phyloP scores from a whole-genome alignment of 2,113 vertebrate genomes.

The Cottus gobio region DNA sequence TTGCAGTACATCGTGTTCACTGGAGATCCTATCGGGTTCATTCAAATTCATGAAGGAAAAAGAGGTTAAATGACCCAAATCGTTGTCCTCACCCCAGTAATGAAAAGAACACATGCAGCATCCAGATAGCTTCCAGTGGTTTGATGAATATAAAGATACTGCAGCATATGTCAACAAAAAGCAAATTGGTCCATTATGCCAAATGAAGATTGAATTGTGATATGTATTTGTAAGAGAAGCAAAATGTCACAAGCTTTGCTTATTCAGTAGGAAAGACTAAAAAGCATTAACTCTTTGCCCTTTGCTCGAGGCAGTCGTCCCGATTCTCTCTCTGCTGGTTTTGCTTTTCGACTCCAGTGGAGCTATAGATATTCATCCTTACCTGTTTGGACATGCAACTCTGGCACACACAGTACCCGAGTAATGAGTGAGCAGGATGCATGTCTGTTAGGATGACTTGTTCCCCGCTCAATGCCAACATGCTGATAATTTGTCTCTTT shows the following conservation, averaged over 20 bases:
- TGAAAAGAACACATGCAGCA: constrained; percentile 70
- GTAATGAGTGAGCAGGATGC: background rate
- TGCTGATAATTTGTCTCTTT: constrained; percentile 35
- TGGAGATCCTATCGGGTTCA: constrained; percentile 77
- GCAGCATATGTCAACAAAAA: constrained; percentile 71
- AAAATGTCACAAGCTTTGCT: constrained; percentile 61
- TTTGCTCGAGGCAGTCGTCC: constrained; percentile 47
- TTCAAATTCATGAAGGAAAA: constrained; percentile 78
- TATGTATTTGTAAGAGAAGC: constrained; percentile 67
- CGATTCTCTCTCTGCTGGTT: constrained; percentile 27
- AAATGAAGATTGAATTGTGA: constrained; percentile 74
- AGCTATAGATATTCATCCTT: constrained; percentile 37
- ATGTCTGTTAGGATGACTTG: background rate
- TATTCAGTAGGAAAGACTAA: constrained; percentile 71
- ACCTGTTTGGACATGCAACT: constrained; percentile 6
- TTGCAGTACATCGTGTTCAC: constrained; percentile 59
- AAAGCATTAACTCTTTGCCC: constrained; percentile 64
- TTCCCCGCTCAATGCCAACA: constrained; percentile 17
- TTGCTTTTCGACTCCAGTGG: constrained; percentile 28
- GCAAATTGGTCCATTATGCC: constrained; percentile 77
- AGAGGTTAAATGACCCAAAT: constrained; percentile 71
- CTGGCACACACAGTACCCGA: background rate
- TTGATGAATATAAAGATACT: constrained; percentile 75
- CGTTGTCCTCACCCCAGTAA: constrained; percentile 73
- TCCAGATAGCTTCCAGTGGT: constrained; percentile 75